Base-by-base conservation (phyloP, 2,113 vertebrate genomes). In the Brachyistius frenatus region DNA sequence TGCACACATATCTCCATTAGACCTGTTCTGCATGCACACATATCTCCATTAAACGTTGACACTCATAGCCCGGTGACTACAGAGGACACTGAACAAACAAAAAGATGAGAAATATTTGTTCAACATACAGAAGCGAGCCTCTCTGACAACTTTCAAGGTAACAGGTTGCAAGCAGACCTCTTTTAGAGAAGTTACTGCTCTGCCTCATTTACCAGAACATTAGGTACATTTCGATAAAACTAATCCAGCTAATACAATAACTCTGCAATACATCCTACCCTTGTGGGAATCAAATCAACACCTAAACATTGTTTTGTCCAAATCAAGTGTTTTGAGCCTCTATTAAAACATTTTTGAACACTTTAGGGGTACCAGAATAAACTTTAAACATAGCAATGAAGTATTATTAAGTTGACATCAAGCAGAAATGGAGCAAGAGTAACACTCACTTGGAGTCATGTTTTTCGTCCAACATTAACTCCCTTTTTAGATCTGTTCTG, bases 11-110 rank as follows among this genome's bases (percentile, higher is more conserved):
- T 61, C 74, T 90, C 84, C 65, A 84, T 88, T 88, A 85, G 66
- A 76, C 78, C 78, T 62, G 56, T 37, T 72, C 73, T 53, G 33
- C 55, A 73, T 65, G 73, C 72, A 72, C 84, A 87, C 64, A 33
- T 78, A 77, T 83, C 86, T 91, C 86, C 77, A 86, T 92, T 90
- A 89, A 58, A 76, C 44, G 70, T 61, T 76, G 61, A 83, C 81
- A 82, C 72, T 69, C 56, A 61, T 10, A 86, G 66, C 32, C 46
- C 53, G 57, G 55, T 54, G 52, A 81, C 63, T 44, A 80, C 65
- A 72, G 50, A 72, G 69, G 63, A 80, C 73, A 68, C n/a, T 11
- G 10, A 56, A 83, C 15, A 85, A 60, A 23, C 23, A 23, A 83
- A 84, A 84, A 71, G 60, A 65, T 52, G 64, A 44, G 2, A 30